Base-by-base conservation (phyloP, 2,888 invertebrate species). In the Imbricaverruca yamaguchii region DNA sequence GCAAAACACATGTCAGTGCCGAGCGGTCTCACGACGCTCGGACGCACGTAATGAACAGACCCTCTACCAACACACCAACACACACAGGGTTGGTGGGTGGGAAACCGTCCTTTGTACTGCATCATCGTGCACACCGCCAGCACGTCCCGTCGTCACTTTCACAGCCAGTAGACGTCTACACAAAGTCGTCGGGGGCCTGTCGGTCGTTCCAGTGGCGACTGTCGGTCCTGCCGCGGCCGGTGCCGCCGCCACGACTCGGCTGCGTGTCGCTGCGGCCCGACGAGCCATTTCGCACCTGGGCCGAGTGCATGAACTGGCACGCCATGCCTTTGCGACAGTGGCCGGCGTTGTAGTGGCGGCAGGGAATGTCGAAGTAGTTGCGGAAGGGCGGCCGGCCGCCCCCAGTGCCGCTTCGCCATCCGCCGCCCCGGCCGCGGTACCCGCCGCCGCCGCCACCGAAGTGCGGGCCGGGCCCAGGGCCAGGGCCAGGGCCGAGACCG, bases 261-360 rank as follows among this genome's bases (percentile, higher is more conserved):
- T 39, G 39, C 39, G 39, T 39, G 39, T 39, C 39, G 39, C 39
- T 39, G 39, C 39, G 39, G 39, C 74, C 74, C 59, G 59, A 11
- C 11, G 59, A 59, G 74, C 74, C 74, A 8, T 74, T 69, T 4
- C 69, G 74, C 39, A 13, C 39, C 39, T 39, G 59, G 0, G 59
- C 8, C 21, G 25, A 12, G 53, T 96, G 96, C 84, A 94, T 88
- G 87, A 93, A 96, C 81, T 92, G 91, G 88, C 96, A 96, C 84
- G 92, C 92, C 85, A 93, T 93, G 81, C 93, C 93, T 86, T 93
- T 91, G 81, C 93, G 89, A 88, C 96, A 96, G 83, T 91, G 93
- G 0, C 95, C 94, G 85, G 91, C 91, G 85, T 92, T 92, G 85
- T 93, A 93, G 86, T 93, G 93, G 86, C 93, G 92, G 86, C 95